A percentile compares a stretch with the other conserved stretches of the same genome.
These are phyloP conservation scores for Oscheius sp. DNA, from an alignment of 2,888 invertebrate species.

Conservation along the genomic window DNA sequence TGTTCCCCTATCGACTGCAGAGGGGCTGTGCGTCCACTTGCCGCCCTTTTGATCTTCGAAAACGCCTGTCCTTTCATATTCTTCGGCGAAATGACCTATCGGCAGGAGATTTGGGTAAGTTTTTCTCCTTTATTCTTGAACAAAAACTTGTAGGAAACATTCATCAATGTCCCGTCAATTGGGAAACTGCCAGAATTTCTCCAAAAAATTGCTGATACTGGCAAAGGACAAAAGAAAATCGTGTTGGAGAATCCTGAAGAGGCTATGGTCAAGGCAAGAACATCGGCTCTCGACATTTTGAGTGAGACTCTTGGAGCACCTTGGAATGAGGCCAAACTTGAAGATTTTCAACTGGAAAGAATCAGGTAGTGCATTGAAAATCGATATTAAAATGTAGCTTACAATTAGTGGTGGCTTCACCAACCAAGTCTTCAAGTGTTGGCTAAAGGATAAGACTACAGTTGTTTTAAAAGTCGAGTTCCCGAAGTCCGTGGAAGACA, in stretches of 20 bases:
- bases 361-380: neutral
- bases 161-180: neutral
- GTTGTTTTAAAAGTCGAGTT: conserved; percentile 24
- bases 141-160: conserved; percentile 7
- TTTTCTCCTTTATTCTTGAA: neutral
- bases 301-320: neutral
- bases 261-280: neutral
- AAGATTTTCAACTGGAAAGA: conserved; percentile 4
- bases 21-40: too few species aligned
- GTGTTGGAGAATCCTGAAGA: neutral
- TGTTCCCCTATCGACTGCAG: too few species aligned
- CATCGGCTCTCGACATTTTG: neutral
- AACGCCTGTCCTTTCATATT: neutral
- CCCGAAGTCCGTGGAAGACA: conserved; percentile 18
- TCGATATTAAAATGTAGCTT: neutral
- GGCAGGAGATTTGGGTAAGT: neutral
- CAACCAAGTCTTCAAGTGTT: conserved; percentile 20
- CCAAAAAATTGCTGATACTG: conserved; percentile 13
- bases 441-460: neutral
- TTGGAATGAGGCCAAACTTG: neutral
- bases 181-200: conserved; percentile 5
- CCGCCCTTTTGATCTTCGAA: neutral
- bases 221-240: neutral
- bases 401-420: conserved; percentile 13
- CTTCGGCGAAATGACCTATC: conserved; percentile 4